These are phyloP conservation scores for Mesoligia furuncula DNA, from an alignment of 2,888 invertebrate genomes.

Conservation along the genomic window DNA sequence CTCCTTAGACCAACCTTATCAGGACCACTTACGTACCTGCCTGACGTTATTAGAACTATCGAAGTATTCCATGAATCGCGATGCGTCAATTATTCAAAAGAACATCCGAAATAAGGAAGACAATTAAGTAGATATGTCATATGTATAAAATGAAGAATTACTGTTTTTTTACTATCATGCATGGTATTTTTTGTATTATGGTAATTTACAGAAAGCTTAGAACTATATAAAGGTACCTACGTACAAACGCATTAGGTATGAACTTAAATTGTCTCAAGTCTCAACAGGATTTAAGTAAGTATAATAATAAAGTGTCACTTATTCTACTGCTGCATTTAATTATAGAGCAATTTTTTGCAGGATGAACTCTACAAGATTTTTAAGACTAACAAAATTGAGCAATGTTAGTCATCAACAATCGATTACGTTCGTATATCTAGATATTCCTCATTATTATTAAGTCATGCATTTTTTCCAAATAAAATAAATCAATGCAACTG, in stretches of 20 bases:
- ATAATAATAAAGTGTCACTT: background rate
- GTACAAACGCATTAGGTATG: background rate
- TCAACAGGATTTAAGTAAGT: background rate
- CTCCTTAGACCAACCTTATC: conserved; percentile 31
- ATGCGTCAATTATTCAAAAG: conserved; percentile 37
- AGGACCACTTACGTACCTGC: conserved; percentile 12
- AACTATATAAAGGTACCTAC: background rate
- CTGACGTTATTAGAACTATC: conserved; percentile 28
- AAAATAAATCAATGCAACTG: conserved; percentile 11
- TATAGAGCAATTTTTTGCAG: background rate
- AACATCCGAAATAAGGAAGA: conserved; percentile 18
- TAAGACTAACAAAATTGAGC: background rate
- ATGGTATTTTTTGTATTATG: background rate
- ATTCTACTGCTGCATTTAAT: background rate
- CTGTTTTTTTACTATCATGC: background rate
- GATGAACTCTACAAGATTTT: background rate
- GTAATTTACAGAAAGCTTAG: background rate
- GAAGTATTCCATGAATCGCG: conserved; percentile 25
- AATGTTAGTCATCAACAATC: background rate
- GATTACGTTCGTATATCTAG: too few species aligned
- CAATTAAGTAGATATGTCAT: background rate
- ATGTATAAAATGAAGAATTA: background rate
- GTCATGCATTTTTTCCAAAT: background rate
- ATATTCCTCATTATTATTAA: background rate
- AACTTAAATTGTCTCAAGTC: background rate